Percentiles rank a stretch among this genome's conserved stretches.
Evolutionary conservation across 1,140 invertebrate genomes (phyloP).

Genomic region (Trichomalopsis sarcophagae): DNA sequence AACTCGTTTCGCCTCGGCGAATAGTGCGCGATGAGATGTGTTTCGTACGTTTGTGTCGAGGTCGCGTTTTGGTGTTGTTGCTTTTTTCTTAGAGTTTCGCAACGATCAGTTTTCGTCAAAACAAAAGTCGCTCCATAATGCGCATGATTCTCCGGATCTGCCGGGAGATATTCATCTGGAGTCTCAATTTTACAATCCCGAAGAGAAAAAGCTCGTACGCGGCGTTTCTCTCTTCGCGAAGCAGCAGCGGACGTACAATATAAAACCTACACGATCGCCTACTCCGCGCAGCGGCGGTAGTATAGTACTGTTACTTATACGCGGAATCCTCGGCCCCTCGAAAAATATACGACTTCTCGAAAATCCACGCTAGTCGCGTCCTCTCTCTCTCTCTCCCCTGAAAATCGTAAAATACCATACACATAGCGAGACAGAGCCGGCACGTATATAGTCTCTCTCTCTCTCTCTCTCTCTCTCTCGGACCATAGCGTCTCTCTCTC

Average conservation of each 20-base stretch:
- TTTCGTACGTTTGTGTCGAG: not conserved
- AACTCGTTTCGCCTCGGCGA: not conserved
- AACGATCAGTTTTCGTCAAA: not conserved
- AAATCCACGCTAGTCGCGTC: slow-evolving; percentile 36
- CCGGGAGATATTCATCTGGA: not conserved
- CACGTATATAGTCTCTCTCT: slow-evolving; percentile 17
- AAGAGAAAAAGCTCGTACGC: not conserved
- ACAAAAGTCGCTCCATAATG: no score
- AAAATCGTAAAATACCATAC: slow-evolving; percentile 44
- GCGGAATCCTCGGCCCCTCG: not conserved
- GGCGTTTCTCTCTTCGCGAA: not conserved
- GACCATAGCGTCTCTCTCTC: no score
- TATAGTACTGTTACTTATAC: slow-evolving; percentile 18
- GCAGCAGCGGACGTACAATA: not conserved
- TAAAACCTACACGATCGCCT: not conserved
- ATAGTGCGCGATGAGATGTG: not conserved
- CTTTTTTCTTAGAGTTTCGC: not conserved
- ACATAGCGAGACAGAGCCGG: not conserved
- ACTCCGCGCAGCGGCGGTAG: not conserved
- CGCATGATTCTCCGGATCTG: not conserved
- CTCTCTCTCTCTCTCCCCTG: slow-evolving; percentile 8
- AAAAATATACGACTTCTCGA: slow-evolving; percentile 39
- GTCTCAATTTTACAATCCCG: not conserved
- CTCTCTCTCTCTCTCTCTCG: not conserved
- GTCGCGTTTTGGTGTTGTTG: not conserved